Base-by-base conservation (phyloP, 2,113 vertebrate genomes). In the Astatotilapia flaviijosephi region DNA sequence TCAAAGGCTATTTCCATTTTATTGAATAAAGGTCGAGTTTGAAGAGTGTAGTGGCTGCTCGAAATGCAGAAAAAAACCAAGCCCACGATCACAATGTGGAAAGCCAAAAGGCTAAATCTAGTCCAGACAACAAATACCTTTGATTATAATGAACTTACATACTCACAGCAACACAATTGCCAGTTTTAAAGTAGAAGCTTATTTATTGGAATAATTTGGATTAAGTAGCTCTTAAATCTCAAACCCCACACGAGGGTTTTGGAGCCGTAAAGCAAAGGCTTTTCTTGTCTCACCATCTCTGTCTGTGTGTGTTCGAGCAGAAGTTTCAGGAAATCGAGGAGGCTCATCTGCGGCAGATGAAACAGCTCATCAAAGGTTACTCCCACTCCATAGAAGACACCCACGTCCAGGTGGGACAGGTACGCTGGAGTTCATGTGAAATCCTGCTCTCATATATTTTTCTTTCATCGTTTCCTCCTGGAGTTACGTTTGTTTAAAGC, bases 371-470 rank as follows among this genome's bases (percentile, higher is more conserved):
- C 21, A 97, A 98, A 87, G 97, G 97, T 70, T 99, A 98, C 37
- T 97, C 97, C 0, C 98, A 99, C 93, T 98, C 98, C 0, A 96
- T 98, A 56, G 98, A 99, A 87, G 97, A 99, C 93, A 99, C 98
- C 1, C 98, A 99, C 0, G 98, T 99, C 9, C 98, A 99, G 92
- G 97, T 99, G 4, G 98, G 98, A 79, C 98, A 99, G 98, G 98
- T 98, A 93, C 42, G 96, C 19, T 12, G 4, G 2, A 70, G 13
- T 10, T 9, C 4, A 77, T 14, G 19, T 5, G 14, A 28, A 73
- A 17, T 47, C 7, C 17, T 6, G 12, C 28, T 28, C 31, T 83
- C 5, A 6, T 42, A 2, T 15, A 62, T 33, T 62, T 33, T 80
- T 12, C 4, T 82, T 75, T 75, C 14, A 19, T 49, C 15, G 9